Conservation (phyloP, 1,140 invertebrate genomes). For the Neocloeon triangulifer region DNA sequence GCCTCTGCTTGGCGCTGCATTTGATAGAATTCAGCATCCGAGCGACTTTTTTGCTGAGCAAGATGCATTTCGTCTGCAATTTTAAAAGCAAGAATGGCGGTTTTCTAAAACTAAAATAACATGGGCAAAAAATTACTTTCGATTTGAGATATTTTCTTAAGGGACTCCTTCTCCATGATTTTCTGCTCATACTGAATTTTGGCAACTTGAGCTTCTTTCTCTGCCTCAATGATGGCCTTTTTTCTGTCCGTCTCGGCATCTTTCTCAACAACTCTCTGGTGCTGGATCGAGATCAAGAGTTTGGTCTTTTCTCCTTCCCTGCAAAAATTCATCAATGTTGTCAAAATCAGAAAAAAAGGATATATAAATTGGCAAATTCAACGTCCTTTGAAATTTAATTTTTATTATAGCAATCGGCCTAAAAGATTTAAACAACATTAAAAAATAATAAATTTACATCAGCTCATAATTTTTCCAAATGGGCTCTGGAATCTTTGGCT, state of each 20-base stretch:
- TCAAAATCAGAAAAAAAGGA: too few species aligned
- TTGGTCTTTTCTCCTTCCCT: constrained; percentile 81
- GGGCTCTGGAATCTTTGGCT: constrained; percentile 78
- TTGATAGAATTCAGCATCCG: constrained; percentile 65
- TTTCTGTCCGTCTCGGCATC: constrained; percentile 81
- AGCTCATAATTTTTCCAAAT: constrained; percentile 81
- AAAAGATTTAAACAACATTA: too few species aligned
- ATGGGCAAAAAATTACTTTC: too few species aligned
- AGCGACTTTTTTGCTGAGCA: constrained; percentile 48
- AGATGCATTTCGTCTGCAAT: constrained; percentile 60
- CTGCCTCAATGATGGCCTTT: constrained; percentile 73
- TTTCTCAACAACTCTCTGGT: constrained; percentile 82
- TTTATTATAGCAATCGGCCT: too few species aligned
- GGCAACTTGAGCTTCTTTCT: constrained; percentile 66
- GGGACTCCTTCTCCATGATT: constrained; percentile 77
- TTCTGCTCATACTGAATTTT: constrained; percentile 77
- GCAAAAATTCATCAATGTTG: too few species aligned
- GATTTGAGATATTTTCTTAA: constrained; percentile 63
- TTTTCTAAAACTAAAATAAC: too few species aligned
- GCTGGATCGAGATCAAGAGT: constrained; percentile 60
- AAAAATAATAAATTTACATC: constrained; percentile 53
- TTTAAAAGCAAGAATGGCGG: too few species aligned
- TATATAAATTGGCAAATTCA: too few species aligned
- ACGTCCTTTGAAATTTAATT: too few species aligned
- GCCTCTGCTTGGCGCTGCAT: constrained; percentile 49